A percentile compares a stretch with the other conserved stretches of the same genome.
phyloP scores from a whole-genome alignment of 2,797 vertebrate genomes.

The Myripristis jacobus region DNA sequence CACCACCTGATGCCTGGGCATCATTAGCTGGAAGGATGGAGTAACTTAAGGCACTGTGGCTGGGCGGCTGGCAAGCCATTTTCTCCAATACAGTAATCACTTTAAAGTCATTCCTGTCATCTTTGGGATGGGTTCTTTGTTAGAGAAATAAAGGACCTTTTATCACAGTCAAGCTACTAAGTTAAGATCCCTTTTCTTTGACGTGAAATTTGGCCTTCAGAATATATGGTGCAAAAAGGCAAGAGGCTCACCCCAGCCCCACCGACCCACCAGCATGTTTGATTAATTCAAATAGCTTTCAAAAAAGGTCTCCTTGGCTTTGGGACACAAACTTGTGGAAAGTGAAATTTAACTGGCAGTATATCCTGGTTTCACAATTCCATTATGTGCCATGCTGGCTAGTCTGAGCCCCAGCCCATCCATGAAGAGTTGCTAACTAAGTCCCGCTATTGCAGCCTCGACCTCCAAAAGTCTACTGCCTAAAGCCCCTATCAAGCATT shows the following conservation, averaged over 20 bases:
- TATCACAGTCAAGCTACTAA: slow-evolving; percentile 57
- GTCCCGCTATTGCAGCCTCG: slow-evolving; percentile 63
- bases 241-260: slow-evolving; percentile 40
- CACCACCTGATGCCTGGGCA: slow-evolving; percentile 85
- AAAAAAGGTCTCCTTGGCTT: slow-evolving; percentile 66
- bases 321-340: slow-evolving; percentile 74
- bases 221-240: slow-evolving; percentile 54
- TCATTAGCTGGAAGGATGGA: slow-evolving; percentile 68
- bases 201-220: slow-evolving; percentile 65
- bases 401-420: slow-evolving; percentile 81
- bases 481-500: slow-evolving; percentile 89
- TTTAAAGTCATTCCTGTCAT: slow-evolving; percentile 74
- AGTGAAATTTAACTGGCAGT: slow-evolving; percentile 73
- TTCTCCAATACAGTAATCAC: slow-evolving; percentile 72
- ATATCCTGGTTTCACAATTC: slow-evolving; percentile 75
- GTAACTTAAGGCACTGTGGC: slow-evolving; percentile 56
- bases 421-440: slow-evolving; percentile 86
- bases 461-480: slow-evolving; percentile 82
- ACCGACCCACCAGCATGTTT: slow-evolving; percentile 62
- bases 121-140: slow-evolving; percentile 66
- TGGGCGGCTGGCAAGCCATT: slow-evolving; percentile 51
- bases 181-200: slow-evolving; percentile 59
- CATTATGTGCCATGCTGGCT: slow-evolving; percentile 76
- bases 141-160: slow-evolving; percentile 69
- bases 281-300: slow-evolving; percentile 72